These are phyloP conservation scores for Bombus haemorrhoidalis DNA, from an alignment of 1,140 invertebrate species.

Conservation along the genomic window DNA sequence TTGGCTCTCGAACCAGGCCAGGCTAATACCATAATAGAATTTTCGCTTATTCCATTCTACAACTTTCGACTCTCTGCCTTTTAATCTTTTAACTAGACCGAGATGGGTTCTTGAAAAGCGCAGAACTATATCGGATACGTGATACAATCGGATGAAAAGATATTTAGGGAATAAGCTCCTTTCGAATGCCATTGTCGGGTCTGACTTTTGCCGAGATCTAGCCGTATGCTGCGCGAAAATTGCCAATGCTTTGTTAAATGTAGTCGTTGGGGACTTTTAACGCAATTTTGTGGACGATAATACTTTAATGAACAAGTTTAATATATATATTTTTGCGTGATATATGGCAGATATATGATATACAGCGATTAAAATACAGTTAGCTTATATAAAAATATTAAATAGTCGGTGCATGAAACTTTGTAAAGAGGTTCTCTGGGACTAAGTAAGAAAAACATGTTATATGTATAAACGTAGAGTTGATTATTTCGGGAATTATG, in stretches of 20 bases:
- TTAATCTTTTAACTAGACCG: not conserved
- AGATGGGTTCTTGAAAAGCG: not conserved
- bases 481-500: too few relatives aligned
- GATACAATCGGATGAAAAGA: constrained; percentile 6
- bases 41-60: not conserved
- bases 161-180: constrained; percentile 4
- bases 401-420: too few relatives aligned
- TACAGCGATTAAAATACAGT: too few relatives aligned
- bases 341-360: not conserved
- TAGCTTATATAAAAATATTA: too few relatives aligned
- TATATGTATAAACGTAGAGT: too few relatives aligned
- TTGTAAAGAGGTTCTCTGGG: too few relatives aligned
- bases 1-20: too few relatives aligned
- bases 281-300: not conserved
- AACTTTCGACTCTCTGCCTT: too few relatives aligned
- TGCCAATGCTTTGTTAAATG: not conserved
- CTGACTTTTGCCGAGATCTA: not conserved
- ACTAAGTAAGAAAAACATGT: too few relatives aligned
- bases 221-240: not conserved
- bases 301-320: not conserved
- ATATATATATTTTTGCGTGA: too few relatives aligned
- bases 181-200: not conserved
- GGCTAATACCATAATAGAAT: not conserved
- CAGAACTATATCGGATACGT: constrained; percentile 5
- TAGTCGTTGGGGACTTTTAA: not conserved